Evolutionary conservation across 2,888 invertebrate species (phyloP).

Genomic region (Andrena marginata): DNA sequence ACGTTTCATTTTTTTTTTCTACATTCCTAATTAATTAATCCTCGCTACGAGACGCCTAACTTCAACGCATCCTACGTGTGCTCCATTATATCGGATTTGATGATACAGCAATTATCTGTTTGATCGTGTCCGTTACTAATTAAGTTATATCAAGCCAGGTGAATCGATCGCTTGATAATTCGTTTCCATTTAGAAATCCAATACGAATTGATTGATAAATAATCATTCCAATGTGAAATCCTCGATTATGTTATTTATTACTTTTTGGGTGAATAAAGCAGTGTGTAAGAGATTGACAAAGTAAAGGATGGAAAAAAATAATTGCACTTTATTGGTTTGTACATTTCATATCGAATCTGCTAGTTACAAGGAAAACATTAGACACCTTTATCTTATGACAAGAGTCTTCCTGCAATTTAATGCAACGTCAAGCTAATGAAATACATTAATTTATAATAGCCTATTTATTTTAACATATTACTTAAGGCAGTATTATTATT

Average conservation of each 20-base stretch:
- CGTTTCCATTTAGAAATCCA: conserved; percentile 31
- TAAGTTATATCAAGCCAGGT: neutral
- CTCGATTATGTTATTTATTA: conserved; percentile 73
- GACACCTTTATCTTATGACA: conserved; percentile 17
- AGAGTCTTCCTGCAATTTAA: conserved; percentile 39
- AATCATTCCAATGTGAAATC: conserved; percentile 71
- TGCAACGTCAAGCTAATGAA: conserved; percentile 24
- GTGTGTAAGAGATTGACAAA: conserved; percentile 54
- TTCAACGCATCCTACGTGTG: conserved; percentile 15
- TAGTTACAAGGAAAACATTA: conserved; percentile 24
- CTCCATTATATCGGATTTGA: conserved; percentile 9
- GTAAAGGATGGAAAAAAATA: conserved; percentile 25
- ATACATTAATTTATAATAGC: conserved; percentile 33
- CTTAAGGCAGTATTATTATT: conserved; percentile 23
- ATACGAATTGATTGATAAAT: conserved; percentile 47
- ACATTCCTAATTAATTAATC: conserved; percentile 38
- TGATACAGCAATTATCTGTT: conserved; percentile 1
- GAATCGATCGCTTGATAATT: conserved; percentile 33
- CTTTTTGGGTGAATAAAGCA: conserved; percentile 72
- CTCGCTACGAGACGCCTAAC: conserved; percentile 29
- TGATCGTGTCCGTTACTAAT: neutral
- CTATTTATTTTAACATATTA: conserved; percentile 37
- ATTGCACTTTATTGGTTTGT: conserved; percentile 29
- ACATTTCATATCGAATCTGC: conserved; percentile 5
- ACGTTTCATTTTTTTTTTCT: conserved; percentile 4